Percentiles rank a stretch among this genome's conserved stretches.
Evolutionary conservation across 2,113 vertebrate species (phyloP).

Genomic region (Pleuronectes platessa): DNA sequence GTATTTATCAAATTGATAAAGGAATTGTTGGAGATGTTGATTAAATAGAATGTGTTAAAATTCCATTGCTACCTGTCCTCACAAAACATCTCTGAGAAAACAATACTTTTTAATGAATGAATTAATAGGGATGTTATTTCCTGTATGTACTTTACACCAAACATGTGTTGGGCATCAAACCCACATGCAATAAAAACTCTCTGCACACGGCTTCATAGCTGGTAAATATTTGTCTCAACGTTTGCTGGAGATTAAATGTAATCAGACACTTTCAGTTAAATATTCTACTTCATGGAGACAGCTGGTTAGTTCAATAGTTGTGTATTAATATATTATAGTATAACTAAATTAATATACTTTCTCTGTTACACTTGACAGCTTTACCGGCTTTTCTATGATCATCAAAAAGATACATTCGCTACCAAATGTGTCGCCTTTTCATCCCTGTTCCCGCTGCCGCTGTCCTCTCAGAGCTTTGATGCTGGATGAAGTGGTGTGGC

Average conservation of each 20-base stretch:
- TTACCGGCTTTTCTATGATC: too few species aligned
- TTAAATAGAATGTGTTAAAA: too few species aligned
- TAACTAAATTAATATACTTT: not conserved
- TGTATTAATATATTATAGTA: not conserved
- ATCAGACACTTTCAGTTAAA: not conserved
- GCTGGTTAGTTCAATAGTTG: not conserved
- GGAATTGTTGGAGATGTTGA: too few species aligned
- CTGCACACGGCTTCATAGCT: not conserved
- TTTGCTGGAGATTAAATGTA: not conserved
- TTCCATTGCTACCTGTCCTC: too few species aligned
- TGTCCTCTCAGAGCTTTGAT: conserved; percentile 65
- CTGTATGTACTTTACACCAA: too few species aligned
- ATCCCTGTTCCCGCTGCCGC: conserved; percentile 32
- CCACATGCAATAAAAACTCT: conserved; percentile 9
- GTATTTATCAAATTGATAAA: too few species aligned
- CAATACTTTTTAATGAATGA: too few species aligned
- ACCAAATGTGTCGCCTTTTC: not conserved
- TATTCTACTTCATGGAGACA: not conserved
- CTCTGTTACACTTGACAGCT: not conserved
- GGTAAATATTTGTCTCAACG: conserved; percentile 1
- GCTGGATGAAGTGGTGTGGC: conserved; percentile 43
- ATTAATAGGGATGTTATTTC: too few species aligned
- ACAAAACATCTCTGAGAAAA: too few species aligned
- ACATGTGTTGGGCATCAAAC: not conserved
- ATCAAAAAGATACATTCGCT: not conserved